A percentile compares a stretch with the other conserved stretches of the same genome.
phyloP scores from a whole-genome alignment of 2,113 vertebrate genomes.

The Myotis lucifugus region DNA sequence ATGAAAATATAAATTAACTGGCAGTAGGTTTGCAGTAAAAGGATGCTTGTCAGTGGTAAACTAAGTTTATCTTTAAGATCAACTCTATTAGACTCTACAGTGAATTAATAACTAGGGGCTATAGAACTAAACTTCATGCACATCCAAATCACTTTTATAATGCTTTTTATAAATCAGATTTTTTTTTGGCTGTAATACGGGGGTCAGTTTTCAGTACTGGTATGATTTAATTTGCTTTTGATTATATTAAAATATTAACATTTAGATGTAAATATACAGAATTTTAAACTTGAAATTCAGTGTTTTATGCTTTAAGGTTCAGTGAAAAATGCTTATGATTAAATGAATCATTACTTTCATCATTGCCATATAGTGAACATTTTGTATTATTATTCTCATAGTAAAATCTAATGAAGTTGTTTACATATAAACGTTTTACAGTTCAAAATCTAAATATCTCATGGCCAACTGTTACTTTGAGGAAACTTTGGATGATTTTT shows the following conservation, averaged over 20 bases:
- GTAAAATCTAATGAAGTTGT: background rate
- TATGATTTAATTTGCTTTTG: background rate
- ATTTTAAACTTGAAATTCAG: constrained; percentile 19
- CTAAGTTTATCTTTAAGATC: background rate
- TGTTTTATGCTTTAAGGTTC: constrained; percentile 1
- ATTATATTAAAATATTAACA: background rate
- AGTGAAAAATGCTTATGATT: background rate
- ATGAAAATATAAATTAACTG: background rate
- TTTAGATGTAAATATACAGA: background rate
- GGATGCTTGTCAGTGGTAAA: background rate
- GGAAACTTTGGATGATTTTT: background rate
- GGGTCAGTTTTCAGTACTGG: background rate
- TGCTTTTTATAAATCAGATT: background rate
- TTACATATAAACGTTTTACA: background rate
- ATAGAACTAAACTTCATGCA: background rate
- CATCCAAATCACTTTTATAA: background rate
- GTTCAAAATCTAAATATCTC: background rate
- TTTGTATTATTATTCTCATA: background rate
- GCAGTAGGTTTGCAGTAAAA: background rate
- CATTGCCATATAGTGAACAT: background rate
- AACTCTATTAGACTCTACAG: background rate
- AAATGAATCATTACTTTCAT: background rate
- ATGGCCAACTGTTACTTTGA: background rate
- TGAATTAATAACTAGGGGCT: background rate
- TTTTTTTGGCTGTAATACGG: background rate